Evolutionary conservation across 2,888 invertebrate species (phyloP).

Genomic region (Morpho deidamia): DNA sequence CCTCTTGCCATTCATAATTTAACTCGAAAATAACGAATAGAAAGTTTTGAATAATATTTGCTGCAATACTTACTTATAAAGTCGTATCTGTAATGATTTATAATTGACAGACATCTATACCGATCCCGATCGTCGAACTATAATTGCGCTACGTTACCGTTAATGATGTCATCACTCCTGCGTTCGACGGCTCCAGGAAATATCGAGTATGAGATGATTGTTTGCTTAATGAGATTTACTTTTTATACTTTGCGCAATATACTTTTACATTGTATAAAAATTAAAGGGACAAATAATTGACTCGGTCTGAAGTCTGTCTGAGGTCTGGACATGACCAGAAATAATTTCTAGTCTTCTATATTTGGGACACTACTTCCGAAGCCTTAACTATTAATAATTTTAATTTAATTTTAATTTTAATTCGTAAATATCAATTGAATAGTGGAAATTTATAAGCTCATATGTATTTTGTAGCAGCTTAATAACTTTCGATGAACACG

Average conservation of each 20-base stretch:
- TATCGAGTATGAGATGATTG: slow-evolving; percentile 16
- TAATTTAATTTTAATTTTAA: too few relatives aligned
- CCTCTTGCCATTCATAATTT: background rate
- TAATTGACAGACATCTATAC: background rate
- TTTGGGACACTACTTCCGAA: too few relatives aligned
- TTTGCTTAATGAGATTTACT: slow-evolving; percentile 11
- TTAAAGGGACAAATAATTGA: background rate
- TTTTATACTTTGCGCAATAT: background rate
- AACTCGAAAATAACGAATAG: too few relatives aligned
- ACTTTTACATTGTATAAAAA: background rate
- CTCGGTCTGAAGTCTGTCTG: too few relatives aligned
- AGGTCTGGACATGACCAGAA: too few relatives aligned
- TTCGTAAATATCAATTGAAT: too few relatives aligned
- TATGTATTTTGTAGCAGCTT: background rate
- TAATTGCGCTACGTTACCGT: slow-evolving; percentile 6
- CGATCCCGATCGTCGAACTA: slow-evolving; percentile 1
- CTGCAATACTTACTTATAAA: too few relatives aligned
- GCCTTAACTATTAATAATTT: too few relatives aligned
- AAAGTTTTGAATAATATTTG: too few relatives aligned
- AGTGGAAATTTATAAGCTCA: background rate
- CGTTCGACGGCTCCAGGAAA: slow-evolving; percentile 9
- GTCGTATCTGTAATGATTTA: too few relatives aligned
- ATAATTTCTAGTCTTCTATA: too few relatives aligned
- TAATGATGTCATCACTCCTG: slow-evolving; percentile 22
- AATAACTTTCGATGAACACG: slow-evolving; percentile 3